Conservation (phyloP, 2,113 vertebrate species). For the Piprites chloris region DNA sequence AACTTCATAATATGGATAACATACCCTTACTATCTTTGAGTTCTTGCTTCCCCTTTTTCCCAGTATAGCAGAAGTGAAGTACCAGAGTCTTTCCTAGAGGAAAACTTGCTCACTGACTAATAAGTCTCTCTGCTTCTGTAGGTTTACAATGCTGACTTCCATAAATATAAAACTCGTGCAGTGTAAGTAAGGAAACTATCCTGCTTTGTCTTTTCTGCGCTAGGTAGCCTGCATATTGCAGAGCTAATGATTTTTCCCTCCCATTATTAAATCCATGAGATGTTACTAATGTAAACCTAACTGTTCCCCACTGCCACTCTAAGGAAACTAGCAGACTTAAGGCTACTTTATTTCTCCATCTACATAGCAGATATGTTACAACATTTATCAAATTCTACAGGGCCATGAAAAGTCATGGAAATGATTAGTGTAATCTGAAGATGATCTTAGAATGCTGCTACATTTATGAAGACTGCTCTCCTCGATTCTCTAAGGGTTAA, state of each 20-base stretch:
- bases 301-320: not conserved
- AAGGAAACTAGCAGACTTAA: not conserved
- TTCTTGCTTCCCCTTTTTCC: not conserved
- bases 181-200: not conserved
- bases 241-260: not conserved
- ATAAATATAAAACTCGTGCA: not conserved
- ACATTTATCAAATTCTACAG: not conserved
- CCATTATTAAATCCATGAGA: not conserved
- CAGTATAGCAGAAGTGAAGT: not conserved
- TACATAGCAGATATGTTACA: not conserved
- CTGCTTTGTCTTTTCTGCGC: not conserved
- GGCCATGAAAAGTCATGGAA: not conserved
- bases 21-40: not conserved
- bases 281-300: not conserved
- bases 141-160: not conserved
- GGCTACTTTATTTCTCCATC: not conserved
- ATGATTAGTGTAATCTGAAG: not conserved
- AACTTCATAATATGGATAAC: not conserved
- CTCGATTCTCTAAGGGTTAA: not conserved
- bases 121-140: not conserved
- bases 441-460: not conserved
- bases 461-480: not conserved
- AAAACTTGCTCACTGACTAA: not conserved
- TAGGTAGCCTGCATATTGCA: not conserved
- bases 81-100: not conserved